phyloP scores from a whole-genome alignment of 2,797 vertebrate genomes.

The Phoxinus dragarum region DNA sequence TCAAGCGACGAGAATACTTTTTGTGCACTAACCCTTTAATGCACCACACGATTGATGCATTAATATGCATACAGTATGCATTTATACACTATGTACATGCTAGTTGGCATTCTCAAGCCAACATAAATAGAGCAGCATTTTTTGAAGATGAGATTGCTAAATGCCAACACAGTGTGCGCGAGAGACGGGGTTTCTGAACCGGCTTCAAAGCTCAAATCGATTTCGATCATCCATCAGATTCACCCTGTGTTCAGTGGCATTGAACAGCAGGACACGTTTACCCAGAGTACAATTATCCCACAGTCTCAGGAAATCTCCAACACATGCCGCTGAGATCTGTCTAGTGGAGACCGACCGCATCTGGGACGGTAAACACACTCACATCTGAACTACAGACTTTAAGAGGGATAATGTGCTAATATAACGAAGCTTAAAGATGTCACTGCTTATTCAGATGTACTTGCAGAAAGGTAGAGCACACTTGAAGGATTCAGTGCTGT shows the following conservation, averaged over 20 bases:
- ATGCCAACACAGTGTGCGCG: slow-evolving; percentile 31
- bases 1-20: too few species aligned
- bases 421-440: slow-evolving; percentile 1
- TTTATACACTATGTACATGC: neutral
- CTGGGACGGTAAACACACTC: neutral
- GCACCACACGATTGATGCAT: neutral
- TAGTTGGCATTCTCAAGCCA: neutral
- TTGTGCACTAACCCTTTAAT: neutral
- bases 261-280: slow-evolving; percentile 35
- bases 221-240: slow-evolving; percentile 47
- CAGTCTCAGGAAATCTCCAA: slow-evolving; percentile 1
- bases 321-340: neutral
- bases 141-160: slow-evolving; percentile 18
- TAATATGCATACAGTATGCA: neutral
- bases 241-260: neutral
- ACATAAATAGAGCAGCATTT: neutral
- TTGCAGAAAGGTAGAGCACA: slow-evolving; percentile 8
- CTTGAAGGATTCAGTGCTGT: slow-evolving; percentile 1
- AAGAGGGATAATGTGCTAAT: neutral
- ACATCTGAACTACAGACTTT: slow-evolving; percentile 3
- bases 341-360: neutral
- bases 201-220: slow-evolving; percentile 38
- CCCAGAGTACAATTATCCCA: slow-evolving; percentile 31
- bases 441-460: slow-evolving; percentile 9
- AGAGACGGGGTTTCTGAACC: neutral